Evolutionary conservation across 2,113 vertebrate genomes (phyloP).

Genomic region (Paradoxurus hermaphroditus): DNA sequence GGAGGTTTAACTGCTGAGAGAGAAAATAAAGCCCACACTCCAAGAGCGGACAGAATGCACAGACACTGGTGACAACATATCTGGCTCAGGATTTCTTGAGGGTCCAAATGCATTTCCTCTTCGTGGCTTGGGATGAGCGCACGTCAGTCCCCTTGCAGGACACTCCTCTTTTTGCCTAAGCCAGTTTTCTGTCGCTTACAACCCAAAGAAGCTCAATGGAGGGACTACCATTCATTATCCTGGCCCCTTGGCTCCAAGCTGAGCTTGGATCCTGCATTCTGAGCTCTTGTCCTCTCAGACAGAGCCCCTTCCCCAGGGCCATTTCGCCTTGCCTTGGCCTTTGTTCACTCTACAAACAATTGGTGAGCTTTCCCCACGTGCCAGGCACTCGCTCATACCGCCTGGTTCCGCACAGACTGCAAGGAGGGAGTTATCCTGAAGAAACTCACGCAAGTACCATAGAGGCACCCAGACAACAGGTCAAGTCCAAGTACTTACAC

Average conservation of each 20-base stretch:
- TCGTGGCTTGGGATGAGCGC: neutral
- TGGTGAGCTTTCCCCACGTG: neutral
- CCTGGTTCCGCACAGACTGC: neutral
- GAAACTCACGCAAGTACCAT: neutral
- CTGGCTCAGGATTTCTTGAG: constrained; percentile 8
- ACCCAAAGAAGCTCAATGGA: neutral
- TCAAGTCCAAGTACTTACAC: neutral
- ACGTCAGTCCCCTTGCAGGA: neutral
- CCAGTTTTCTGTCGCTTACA: constrained; percentile 9
- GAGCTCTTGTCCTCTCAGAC: neutral
- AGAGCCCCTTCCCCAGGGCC: neutral
- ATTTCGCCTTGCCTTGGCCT: neutral
- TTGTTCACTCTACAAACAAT: neutral
- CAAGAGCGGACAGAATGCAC: neutral
- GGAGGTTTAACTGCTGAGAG: neutral
- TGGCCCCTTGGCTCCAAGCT: neutral
- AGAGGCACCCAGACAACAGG: neutral
- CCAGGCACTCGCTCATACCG: neutral
- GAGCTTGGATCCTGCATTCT: neutral
- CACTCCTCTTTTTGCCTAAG: neutral
- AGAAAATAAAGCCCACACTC: neutral
- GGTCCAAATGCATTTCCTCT: neutral
- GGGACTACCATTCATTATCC: neutral
- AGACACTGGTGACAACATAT: neutral
- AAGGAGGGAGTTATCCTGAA: neutral